These are phyloP conservation scores for Australoheros scitulus DNA, from an alignment of 2,113 vertebrate species.

Conservation along the genomic window DNA sequence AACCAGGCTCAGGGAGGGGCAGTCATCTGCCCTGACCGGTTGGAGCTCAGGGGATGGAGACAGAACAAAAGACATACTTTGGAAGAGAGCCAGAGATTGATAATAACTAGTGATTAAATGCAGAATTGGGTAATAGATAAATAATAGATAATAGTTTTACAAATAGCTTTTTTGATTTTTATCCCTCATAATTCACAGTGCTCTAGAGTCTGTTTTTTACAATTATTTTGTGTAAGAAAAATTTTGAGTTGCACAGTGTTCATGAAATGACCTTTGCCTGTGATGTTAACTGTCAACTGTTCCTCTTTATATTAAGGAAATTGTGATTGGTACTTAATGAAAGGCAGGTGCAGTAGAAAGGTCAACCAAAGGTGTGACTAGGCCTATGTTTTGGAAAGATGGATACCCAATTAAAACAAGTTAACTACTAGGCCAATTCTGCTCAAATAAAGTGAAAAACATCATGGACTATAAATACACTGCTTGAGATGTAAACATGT, in stretches of 20 bases:
- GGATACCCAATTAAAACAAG: conserved; percentile 25
- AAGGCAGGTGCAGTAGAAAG: conserved; percentile 2
- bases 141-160: neutral
- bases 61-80: no score
- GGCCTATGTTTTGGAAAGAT: neutral
- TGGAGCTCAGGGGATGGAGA: no score
- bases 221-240: neutral
- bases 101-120: no score
- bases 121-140: no score
- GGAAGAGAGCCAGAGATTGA: no score
- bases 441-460: neutral
- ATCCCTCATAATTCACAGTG: neutral
- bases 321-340: conserved; percentile 39
- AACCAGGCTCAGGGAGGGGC: no score
- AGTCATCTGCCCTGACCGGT: no score
- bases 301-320: conserved; percentile 5
- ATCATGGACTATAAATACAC: neutral
- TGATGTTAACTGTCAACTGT: neutral
- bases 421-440: neutral
- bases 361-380: conserved; percentile 20
- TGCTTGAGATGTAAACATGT: neutral
- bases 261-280: neutral
- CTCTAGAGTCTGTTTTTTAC: neutral
- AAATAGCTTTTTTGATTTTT: neutral
- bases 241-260: neutral